Conservation (phyloP, 2,797 vertebrate genomes). For the Alexandromys oeconomus region DNA sequence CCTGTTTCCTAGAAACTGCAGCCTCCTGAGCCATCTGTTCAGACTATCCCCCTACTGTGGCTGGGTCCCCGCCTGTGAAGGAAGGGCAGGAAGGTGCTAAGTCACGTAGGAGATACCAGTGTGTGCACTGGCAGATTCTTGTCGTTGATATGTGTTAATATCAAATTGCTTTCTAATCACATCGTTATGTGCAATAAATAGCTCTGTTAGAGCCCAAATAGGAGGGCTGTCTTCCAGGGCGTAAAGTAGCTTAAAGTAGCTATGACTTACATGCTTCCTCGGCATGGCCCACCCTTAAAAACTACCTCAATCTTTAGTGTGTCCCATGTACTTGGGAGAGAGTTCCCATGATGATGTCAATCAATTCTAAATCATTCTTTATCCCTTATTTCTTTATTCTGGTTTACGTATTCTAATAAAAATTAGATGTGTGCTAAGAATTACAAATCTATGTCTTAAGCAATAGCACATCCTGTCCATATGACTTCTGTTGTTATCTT, state of each 20-base stretch:
- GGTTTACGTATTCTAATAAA: conserved; percentile 41
- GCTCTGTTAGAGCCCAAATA: conserved; percentile 70
- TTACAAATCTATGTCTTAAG: conserved; percentile 35
- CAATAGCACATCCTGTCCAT: background rate
- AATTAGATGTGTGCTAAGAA: background rate
- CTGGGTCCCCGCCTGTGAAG: conserved; percentile 77
- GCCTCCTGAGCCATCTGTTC: conserved; percentile 67
- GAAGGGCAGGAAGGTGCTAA: conserved; percentile 76
- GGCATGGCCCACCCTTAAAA: background rate
- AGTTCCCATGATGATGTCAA: background rate
- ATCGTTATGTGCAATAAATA: conserved; percentile 69
- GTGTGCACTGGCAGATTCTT: conserved; percentile 63
- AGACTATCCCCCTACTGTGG: conserved; percentile 71
- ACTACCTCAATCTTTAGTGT: background rate
- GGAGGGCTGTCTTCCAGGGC: conserved; percentile 76
- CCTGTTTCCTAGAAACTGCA: conserved; percentile 79
- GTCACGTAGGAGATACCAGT: conserved; percentile 69
- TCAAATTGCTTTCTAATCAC: conserved; percentile 75
- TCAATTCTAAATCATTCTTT: conserved; percentile 3
- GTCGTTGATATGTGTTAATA: conserved; percentile 54
- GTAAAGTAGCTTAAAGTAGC: conserved; percentile 56
- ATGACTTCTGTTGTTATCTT: background rate
- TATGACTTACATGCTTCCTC: conserved; percentile 67
- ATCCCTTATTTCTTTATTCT: conserved; percentile 16
- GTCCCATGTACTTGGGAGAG: background rate